These are phyloP conservation scores for Agraylea sexmaculata DNA, from an alignment of 1,140 invertebrate genomes.

Conservation along the genomic window DNA sequence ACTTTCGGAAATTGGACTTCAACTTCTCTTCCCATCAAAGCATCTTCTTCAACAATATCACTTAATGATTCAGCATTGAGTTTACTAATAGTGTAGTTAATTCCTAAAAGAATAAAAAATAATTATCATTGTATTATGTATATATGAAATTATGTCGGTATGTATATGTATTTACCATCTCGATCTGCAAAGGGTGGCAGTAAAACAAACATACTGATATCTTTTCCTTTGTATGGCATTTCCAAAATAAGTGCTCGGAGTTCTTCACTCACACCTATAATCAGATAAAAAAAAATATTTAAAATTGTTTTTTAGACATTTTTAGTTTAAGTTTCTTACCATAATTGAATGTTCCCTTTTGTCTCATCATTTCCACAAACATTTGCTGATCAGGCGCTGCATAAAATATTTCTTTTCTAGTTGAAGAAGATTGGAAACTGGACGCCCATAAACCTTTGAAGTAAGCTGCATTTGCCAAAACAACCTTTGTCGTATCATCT, in stretches of 20 bases:
- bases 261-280: slow-evolving; percentile 59
- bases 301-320: background rate
- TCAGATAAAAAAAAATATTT: background rate
- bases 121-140: background rate
- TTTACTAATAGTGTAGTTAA: slow-evolving; percentile 45
- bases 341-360: slow-evolving; percentile 67
- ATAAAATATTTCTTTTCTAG: slow-evolving; percentile 62
- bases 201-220: slow-evolving; percentile 77
- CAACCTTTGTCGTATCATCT: slow-evolving; percentile 51
- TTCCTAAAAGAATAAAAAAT: slow-evolving; percentile 26
- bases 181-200: slow-evolving; percentile 61
- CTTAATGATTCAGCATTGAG: slow-evolving; percentile 48
- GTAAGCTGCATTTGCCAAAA: slow-evolving; percentile 79
- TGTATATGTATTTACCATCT: slow-evolving; percentile 27
- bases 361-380: slow-evolving; percentile 70
- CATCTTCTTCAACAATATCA: slow-evolving; percentile 50
- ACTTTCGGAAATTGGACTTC: slow-evolving; percentile 76
- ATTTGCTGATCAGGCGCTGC: slow-evolving; percentile 53
- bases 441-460: slow-evolving; percentile 81
- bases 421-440: slow-evolving; percentile 57
- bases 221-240: slow-evolving; percentile 73
- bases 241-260: slow-evolving; percentile 72
- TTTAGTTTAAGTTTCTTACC: slow-evolving; percentile 38
- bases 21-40: slow-evolving; percentile 48
- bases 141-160: background rate